phyloP scores from a whole-genome alignment of 1,140 invertebrate species.

The Dermatophagoides farinae region DNA sequence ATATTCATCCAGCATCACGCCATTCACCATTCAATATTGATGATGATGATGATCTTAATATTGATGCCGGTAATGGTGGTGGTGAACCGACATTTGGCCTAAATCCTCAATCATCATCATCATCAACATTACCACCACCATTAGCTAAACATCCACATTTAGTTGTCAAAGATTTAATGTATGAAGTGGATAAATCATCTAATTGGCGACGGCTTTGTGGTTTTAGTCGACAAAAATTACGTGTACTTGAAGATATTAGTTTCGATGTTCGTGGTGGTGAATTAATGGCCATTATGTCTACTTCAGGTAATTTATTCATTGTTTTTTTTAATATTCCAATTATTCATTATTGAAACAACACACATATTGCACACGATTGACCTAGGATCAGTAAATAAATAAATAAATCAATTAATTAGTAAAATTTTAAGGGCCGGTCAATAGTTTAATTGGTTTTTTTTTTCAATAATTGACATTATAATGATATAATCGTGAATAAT shows the following conservation, averaged over 20 bases:
- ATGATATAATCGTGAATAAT: too few relatives aligned
- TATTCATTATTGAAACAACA: too few relatives aligned
- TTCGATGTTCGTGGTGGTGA: slow-evolving; percentile 72
- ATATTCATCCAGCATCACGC: not conserved
- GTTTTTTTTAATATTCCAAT: not conserved
- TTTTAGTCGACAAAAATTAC: slow-evolving; percentile 22
- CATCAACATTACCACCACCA: not conserved
- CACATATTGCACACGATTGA: too few relatives aligned
- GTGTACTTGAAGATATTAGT: slow-evolving; percentile 44
- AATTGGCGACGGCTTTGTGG: slow-evolving; percentile 22
- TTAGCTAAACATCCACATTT: slow-evolving; percentile 35
- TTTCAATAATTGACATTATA: too few relatives aligned
- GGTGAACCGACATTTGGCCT: not conserved
- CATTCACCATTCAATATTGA: slow-evolving; percentile 2
- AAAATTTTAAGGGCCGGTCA: too few relatives aligned
- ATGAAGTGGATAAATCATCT: slow-evolving; percentile 29
- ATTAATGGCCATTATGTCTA: slow-evolving; percentile 68
- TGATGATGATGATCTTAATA: too few relatives aligned
- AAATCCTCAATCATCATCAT: not conserved
- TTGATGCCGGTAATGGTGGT: not conserved
- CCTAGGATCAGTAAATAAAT: too few relatives aligned
- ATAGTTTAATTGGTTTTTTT: too few relatives aligned
- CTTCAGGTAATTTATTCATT: slow-evolving; percentile 35
- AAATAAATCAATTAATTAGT: too few relatives aligned
- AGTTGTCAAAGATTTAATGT: slow-evolving; percentile 35